phyloP scores from a whole-genome alignment of 2,113 vertebrate genomes.

The Neogobius melanostomus region DNA sequence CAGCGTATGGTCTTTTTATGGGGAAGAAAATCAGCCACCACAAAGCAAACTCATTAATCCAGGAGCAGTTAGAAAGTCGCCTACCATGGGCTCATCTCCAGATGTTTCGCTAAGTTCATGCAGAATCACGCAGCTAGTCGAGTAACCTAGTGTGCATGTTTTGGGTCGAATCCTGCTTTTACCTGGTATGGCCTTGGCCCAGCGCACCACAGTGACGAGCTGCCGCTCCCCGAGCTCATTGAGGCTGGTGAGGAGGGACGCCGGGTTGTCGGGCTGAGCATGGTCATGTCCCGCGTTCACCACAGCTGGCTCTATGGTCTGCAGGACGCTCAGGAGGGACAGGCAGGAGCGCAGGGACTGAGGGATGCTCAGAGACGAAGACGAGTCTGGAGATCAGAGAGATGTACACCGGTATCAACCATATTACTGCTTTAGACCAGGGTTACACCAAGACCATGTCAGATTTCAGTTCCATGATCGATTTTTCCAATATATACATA shows the following conservation, averaged over 20 bases:
- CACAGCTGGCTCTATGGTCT: conserved; percentile 87
- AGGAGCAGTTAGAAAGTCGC: no score
- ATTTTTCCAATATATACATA: background rate
- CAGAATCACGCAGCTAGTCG: no score
- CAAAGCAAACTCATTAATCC: no score
- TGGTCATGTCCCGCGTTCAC: conserved; percentile 93
- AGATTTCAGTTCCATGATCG: background rate
- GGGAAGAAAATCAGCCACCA: no score
- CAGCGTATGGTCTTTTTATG: no score
- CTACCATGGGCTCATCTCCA: no score
- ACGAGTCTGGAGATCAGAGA: conserved; percentile 7
- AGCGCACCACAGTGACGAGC: conserved; percentile 91
- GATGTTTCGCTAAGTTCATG: no score
- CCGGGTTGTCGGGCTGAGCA: conserved; percentile 86
- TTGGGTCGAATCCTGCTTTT: conserved; percentile 2
- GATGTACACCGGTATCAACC: no score
- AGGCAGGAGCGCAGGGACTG: conserved; percentile 80
- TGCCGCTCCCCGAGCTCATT: conserved; percentile 94
- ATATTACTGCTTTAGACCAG: background rate
- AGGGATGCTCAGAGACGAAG: conserved; percentile 71
- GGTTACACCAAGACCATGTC: background rate
- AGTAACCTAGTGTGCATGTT: no score
- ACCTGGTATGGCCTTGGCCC: conserved; percentile 97
- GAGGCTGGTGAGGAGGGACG: conserved; percentile 87
- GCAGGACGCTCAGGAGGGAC: conserved; percentile 80